phyloP scores from a whole-genome alignment of 2,797 vertebrate species.

The Darevskia mixta region DNA sequence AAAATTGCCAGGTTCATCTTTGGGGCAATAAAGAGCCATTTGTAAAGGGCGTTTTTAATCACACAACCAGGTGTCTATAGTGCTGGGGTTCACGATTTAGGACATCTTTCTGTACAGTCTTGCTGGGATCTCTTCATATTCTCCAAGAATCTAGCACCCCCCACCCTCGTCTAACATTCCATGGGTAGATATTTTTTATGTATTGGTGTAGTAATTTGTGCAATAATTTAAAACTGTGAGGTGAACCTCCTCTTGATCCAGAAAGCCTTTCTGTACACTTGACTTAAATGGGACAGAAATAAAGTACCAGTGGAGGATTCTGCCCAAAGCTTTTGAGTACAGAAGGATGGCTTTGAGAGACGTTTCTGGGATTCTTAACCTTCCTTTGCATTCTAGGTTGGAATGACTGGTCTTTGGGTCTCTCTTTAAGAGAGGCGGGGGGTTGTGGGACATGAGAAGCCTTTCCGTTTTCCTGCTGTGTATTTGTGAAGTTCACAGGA shows the following conservation, averaged over 20 bases:
- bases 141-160: background rate
- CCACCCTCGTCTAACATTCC: constrained; percentile 58
- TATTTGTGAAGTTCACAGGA: constrained; percentile 67
- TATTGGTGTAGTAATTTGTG: constrained; percentile 71
- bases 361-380: background rate
- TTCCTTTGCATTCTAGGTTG: background rate
- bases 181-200: constrained; percentile 58
- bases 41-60: background rate
- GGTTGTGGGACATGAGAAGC: background rate
- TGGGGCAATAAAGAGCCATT: constrained; percentile 29
- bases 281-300: background rate
- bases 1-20: constrained; percentile 17
- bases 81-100: constrained; percentile 17
- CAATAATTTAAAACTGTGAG: constrained; percentile 69
- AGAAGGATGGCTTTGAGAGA: background rate
- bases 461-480: constrained; percentile 59
- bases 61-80: background rate
- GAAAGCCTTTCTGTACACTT: constrained; percentile 46
- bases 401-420: background rate
- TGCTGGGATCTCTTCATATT: background rate
- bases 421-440: background rate
- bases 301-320: background rate
- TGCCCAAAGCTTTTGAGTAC: background rate
- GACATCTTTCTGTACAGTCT: constrained; percentile 11
- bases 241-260: constrained; percentile 54